phyloP scores from a whole-genome alignment of 2,797 vertebrate species.

The Apodemus agrarius region DNA sequence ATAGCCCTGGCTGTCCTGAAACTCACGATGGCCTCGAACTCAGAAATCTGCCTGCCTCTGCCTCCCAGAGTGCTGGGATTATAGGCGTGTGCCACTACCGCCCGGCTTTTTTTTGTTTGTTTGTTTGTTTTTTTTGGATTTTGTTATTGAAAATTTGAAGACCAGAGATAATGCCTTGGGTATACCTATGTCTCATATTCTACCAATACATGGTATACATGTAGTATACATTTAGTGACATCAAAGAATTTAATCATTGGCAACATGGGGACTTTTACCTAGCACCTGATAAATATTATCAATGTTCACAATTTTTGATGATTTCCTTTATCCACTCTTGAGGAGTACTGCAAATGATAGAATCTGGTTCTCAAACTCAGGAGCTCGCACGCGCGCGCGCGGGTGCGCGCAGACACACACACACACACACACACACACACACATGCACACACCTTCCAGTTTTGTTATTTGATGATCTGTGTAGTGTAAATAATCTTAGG shows the following conservation, averaged over 20 bases:
- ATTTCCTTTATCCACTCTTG: background rate
- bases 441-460: background rate
- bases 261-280: background rate
- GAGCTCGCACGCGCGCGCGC: background rate
- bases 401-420: background rate
- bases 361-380: background rate
- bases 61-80: no score
- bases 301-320: background rate
- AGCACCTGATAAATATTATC: background rate
- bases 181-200: background rate
- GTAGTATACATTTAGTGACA: background rate
- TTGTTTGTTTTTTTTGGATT: no score
- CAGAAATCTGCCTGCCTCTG: no score
- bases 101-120: no score
- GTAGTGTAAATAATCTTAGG: background rate
- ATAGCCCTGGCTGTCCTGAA: no score
- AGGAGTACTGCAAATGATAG: background rate
- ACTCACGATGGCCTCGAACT: no score
- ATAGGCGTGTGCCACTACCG: no score
- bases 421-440: background rate
- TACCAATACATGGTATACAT: background rate
- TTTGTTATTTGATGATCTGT: background rate
- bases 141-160: background rate
- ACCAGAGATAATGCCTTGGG: background rate
- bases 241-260: background rate